Percentiles rank a stretch among this genome's conserved stretches.
Evolutionary conservation across 2,797 vertebrate genomes (phyloP).

Genomic region (Podarcis lilfordi): DNA sequence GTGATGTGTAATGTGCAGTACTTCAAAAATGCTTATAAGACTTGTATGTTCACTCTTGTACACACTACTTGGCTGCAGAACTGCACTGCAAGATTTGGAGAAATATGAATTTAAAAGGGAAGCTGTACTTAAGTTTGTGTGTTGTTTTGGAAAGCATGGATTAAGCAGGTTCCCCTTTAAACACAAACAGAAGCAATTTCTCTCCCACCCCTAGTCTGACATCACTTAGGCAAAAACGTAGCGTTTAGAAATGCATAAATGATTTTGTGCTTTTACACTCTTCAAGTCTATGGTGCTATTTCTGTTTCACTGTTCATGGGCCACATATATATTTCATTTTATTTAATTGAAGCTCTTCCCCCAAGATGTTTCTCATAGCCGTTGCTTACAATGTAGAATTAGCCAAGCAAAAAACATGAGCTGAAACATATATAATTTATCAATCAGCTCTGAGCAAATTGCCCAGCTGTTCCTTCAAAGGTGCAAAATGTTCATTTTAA

Average conservation of each 20-base stretch:
- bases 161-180: too few species aligned
- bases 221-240: not conserved
- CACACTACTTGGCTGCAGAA: too few species aligned
- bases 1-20: too few species aligned
- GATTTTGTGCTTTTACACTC: not conserved
- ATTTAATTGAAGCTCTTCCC: not conserved
- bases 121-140: too few species aligned
- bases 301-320: slow-evolving; percentile 10
- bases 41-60: too few species aligned
- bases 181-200: too few species aligned
- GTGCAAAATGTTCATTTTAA: slow-evolving; percentile 18
- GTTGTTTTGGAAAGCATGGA: too few species aligned
- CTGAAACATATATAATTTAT: slow-evolving; percentile 26
- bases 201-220: not conserved
- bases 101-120: too few species aligned
- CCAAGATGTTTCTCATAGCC: not conserved
- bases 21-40: too few species aligned
- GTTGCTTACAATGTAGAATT: slow-evolving; percentile 16
- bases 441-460: not conserved
- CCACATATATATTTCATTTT: not conserved
- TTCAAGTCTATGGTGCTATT: not conserved
- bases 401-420: not conserved
- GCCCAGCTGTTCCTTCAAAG: slow-evolving; percentile 12
- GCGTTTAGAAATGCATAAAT: not conserved
- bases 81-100: too few species aligned